Conservation (phyloP, 2,888 invertebrate genomes). For the Hypsopygia costalis region DNA sequence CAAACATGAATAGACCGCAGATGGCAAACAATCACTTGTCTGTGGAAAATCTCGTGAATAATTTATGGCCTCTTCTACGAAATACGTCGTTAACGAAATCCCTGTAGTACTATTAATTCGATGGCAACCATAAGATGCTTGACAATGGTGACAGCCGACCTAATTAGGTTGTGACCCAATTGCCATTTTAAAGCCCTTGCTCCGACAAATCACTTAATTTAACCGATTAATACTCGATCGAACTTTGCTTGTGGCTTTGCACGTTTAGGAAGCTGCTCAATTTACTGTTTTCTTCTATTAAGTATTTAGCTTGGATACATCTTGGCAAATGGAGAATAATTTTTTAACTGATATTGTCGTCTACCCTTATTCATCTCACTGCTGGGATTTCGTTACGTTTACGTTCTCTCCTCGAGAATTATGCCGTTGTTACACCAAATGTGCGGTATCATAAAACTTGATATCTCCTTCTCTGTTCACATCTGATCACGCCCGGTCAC, state of each 20-base stretch:
- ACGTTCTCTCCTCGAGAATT: no score
- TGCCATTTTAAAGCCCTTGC: constrained; percentile 52
- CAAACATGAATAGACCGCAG: no score
- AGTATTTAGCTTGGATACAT: no score
- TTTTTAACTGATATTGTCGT: no score
- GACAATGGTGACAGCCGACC: constrained; percentile 57
- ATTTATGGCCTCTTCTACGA: constrained; percentile 33
- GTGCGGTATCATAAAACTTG: no score
- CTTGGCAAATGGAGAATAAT: no score
- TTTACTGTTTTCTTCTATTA: neutral
- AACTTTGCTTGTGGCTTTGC: neutral
- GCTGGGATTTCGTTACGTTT: no score
- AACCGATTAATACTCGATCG: constrained; percentile 35
- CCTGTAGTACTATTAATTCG: constrained; percentile 57
- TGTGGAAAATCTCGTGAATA: constrained; percentile 25
- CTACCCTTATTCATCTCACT: no score
- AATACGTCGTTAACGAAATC: constrained; percentile 55
- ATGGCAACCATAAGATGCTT: constrained; percentile 54
- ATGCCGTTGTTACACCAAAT: no score
- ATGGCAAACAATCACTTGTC: constrained; percentile 26
- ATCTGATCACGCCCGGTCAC: no score
- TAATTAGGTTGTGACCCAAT: constrained; percentile 75
- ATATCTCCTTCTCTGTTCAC: no score
- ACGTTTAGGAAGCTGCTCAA: neutral
- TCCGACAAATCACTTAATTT: constrained; percentile 44